Evolutionary conservation across 1,140 invertebrate genomes (phyloP), one percentile per base, ranked within the genome.

Genomic region (Sipha flava): DNA sequence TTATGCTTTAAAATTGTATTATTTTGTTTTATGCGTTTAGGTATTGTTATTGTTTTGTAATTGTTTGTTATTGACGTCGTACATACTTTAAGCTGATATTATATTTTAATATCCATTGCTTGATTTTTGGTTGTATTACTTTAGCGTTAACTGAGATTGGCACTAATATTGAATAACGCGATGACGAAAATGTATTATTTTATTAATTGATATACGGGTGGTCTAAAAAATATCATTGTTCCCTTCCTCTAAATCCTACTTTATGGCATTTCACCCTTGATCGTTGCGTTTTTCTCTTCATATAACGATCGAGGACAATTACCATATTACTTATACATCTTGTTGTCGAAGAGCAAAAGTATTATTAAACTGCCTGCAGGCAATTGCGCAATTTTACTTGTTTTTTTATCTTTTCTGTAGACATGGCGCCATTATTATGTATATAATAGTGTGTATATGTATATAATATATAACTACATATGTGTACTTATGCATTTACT

Each of bases 401-500:
- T 23, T 21, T 77, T 54, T 77, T 77, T 10, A 52, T 54, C 31
- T 54, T 54, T 75, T 3, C n/a, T 57, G 73, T 43, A 77, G 73
- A 77, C 73, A 40, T 77, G 73, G 52, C 52, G 73, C 73, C 52
- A 57, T 59, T 43, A 54, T 23, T 16, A 54, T 43, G 23, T 59
- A 59, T 59, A 29, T 54, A 23, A 26, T 59, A 31, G n/a, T 49
- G 14, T 6, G n/a, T n/a, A 18, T n/a, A 6, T 49, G 14, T n/a
- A 6, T 49, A 49, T 18, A n/a, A n/a, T 49, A n/a, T 1, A 1
- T n/a, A 49, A 2, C 5, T n/a, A n/a, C 21, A 21, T 52, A 21
- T 18, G 16, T 47, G n/a, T 45, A 18, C 3, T 47, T 47, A n/a
- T 18, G 45, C 3, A 47, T 14, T 23, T 6, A 23, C 49, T 49